A percentile compares a stretch with the other conserved stretches of the same genome.
Evolutionary conservation across 2,113 vertebrate species (phyloP).

Genomic region (Cranoglanis bouderius): DNA sequence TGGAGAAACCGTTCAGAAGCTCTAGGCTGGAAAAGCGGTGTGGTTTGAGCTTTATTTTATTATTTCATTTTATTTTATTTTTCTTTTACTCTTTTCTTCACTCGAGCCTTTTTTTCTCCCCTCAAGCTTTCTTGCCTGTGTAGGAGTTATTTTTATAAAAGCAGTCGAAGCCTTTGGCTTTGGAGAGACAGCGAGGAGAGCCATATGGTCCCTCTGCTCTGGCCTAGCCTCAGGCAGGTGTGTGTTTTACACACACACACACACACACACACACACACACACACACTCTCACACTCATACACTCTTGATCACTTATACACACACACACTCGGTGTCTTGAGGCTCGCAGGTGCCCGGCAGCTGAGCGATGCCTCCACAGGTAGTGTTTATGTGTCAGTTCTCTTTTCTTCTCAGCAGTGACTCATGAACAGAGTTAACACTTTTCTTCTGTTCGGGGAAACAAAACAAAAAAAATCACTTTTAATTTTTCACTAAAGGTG

Average conservation of each 20-base stretch:
- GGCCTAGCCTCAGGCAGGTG: constrained; percentile 65
- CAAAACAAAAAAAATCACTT: not conserved
- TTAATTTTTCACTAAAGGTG: not conserved
- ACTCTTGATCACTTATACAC: constrained; percentile 36
- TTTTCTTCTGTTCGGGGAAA: not conserved
- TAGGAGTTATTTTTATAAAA: constrained; percentile 58
- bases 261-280: constrained; percentile 28
- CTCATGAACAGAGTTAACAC: constrained; percentile 27
- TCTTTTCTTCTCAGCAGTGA: constrained; percentile 32
- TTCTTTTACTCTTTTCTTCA: constrained; percentile 25
- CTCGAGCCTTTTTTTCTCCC: constrained; percentile 26
- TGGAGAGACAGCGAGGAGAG: constrained; percentile 48
- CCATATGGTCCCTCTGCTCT: constrained; percentile 68
- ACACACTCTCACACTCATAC: constrained; percentile 36
- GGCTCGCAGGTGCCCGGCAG: constrained; percentile 34
- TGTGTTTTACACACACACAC: constrained; percentile 47
- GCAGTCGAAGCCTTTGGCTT: constrained; percentile 55
- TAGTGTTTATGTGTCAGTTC: constrained; percentile 32
- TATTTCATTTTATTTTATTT: not conserved
- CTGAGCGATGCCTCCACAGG: constrained; percentile 38
- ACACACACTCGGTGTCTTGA: constrained; percentile 15
- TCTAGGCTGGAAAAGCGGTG: constrained; percentile 3
- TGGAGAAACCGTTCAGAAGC: constrained; percentile 16
- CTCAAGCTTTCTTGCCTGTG: constrained; percentile 37
- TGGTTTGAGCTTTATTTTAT: not conserved